Evolutionary conservation across 64 coral and sea anemone species (phyloP), one percentile per base, ranked within the genome.

Genomic region (Pocillopora damicornis): DNA sequence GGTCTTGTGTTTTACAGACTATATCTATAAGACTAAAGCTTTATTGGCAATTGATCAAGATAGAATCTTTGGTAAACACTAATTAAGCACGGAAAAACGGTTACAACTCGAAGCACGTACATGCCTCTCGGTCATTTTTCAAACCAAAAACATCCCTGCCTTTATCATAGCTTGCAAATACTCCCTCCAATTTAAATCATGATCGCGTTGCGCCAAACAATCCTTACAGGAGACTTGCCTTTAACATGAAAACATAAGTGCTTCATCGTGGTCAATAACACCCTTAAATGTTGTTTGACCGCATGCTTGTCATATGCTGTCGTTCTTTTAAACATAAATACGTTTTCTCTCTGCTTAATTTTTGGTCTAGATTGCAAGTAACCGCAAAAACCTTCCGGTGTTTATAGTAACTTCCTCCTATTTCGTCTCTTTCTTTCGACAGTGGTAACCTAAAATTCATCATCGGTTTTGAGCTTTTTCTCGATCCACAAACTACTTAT

Each of bases 31-130:
- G 57, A 79, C n/a, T 18, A 60, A 25, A 23, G 56, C 60, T 79
- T 79, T 12, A 17, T 17, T 79, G 17, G 15, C 57, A 12, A 60
- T 17, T 13, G 13, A 79, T 51, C 37, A 34, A 58, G 60, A 79
- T 79, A 13, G 13, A n/a, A 79, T 79, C 77, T 59, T 79, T 79
- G 38, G 77, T 79, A 79, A 79, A 63, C 59, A 81, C 10, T 34
- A 51, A 51, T 79, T 79, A n/a, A 20, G 57, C 17, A 8, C 10
- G 22, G 60, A n/a, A 51, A 60, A 79, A 60, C 37, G 18, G 77
- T 18, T 79, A 25, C 77, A 59, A 22, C 13, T 59, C 20, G 12
- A 30, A 60, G 57, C 77, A 79, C 57, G 77, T 10, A 60, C 51
- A 60, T 13, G 22, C 26, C 22, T 71, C n/a, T 71, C 20, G 20